Evolutionary conservation across 2,888 invertebrate genomes (phyloP).

Genomic region (Acanthosepion pharaonis): DNA sequence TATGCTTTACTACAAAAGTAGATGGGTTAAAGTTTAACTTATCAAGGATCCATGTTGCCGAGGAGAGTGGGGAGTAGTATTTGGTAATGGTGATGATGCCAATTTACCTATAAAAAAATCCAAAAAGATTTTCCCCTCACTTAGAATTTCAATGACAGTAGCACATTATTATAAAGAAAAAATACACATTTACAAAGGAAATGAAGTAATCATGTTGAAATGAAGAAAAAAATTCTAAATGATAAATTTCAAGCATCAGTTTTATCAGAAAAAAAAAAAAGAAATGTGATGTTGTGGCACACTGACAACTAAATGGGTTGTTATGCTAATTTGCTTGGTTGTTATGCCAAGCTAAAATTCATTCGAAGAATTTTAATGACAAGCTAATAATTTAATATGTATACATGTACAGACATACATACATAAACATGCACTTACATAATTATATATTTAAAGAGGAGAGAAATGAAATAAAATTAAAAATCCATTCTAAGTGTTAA

Average conservation of each 20-base stretch:
- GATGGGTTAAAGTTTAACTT: background rate
- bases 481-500: background rate
- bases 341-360: background rate
- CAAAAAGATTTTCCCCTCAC: background rate
- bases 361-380: background rate
- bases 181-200: too few relatives aligned
- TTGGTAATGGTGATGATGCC: background rate
- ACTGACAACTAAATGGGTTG: background rate
- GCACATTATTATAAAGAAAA: too few relatives aligned
- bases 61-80: background rate
- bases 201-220: background rate
- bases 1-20: conserved; percentile 6
- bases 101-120: background rate
- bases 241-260: background rate
- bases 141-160: background rate
- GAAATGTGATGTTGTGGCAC: background rate
- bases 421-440: background rate
- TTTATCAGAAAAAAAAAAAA: background rate
- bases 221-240: background rate
- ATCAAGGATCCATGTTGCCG: background rate
- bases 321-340: background rate
- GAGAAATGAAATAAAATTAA: background rate
- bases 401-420: background rate
- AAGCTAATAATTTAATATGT: background rate
- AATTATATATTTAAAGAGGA: background rate